phyloP scores from a whole-genome alignment of 2,113 vertebrate species.

The Picathartes gymnocephalus region DNA sequence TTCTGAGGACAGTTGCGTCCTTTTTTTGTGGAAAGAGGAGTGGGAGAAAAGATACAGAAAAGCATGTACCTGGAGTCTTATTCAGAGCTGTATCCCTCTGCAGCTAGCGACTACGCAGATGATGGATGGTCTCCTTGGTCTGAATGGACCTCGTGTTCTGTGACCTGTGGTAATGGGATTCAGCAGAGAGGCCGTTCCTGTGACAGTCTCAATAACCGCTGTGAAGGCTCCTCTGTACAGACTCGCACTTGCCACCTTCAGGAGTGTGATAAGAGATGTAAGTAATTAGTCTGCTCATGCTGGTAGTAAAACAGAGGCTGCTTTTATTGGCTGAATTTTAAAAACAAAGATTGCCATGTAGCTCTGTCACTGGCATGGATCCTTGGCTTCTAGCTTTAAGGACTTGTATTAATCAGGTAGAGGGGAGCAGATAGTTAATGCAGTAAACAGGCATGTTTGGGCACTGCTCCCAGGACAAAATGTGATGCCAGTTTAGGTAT shows the following conservation, averaged over 20 bases:
- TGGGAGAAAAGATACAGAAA: neutral
- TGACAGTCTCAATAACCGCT: constrained; percentile 95
- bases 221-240: constrained; percentile 96
- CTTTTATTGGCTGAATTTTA: neutral
- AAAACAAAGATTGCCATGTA: neutral
- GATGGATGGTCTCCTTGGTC: constrained; percentile 98
- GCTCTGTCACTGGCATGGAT: neutral
- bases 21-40: neutral
- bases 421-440: neutral
- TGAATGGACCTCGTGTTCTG: constrained; percentile 96
- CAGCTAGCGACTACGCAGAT: constrained; percentile 83
- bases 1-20: neutral
- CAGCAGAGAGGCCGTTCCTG: constrained; percentile 97
- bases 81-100: neutral
- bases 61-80: neutral
- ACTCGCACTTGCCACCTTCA: constrained; percentile 93
- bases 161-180: constrained; percentile 91
- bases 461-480: neutral
- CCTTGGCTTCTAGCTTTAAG: neutral
- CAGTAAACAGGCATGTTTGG: neutral
- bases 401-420: neutral
- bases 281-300: constrained; percentile 41
- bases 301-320: neutral
- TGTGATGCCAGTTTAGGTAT: neutral
- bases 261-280: constrained; percentile 98